Evolutionary conservation across 2,113 vertebrate species (phyloP).

Genomic region (Pygoscelis antarcticus): DNA sequence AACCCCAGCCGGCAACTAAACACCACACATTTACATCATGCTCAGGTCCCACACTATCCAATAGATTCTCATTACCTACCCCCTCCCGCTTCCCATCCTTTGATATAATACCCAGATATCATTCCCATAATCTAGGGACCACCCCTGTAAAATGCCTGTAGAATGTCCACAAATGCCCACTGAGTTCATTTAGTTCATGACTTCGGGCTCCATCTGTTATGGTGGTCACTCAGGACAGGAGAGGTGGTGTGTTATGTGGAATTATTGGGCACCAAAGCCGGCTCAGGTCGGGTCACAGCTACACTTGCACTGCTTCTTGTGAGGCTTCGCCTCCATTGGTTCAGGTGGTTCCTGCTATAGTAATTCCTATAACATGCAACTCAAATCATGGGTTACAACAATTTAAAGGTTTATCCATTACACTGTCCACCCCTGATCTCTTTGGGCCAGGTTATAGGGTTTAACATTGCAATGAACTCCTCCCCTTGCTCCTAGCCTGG

Average conservation of each 20-base stretch:
- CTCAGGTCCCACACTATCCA: background rate
- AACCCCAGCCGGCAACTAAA: background rate
- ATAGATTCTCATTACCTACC: background rate
- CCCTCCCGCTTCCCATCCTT: background rate
- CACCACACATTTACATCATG: background rate
- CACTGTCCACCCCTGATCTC: too few species aligned
- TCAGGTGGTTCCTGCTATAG: background rate
- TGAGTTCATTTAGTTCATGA: background rate
- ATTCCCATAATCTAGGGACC: background rate
- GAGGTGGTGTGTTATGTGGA: too few species aligned
- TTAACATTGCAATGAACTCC: background rate
- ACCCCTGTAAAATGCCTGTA: background rate
- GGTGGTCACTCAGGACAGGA: too few species aligned
- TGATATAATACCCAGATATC: background rate
- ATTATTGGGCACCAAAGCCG: too few species aligned
- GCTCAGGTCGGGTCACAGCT: background rate
- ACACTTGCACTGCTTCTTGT: background rate
- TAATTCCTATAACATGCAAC: background rate
- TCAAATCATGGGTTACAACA: background rate
- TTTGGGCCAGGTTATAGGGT: too few species aligned
- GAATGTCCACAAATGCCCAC: background rate
- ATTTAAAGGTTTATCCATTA: too few species aligned
- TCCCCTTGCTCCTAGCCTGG: background rate
- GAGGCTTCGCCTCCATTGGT: background rate
- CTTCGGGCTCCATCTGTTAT: background rate